Evolutionary conservation across 2,888 invertebrate species (phyloP), one percentile per base, ranked within the genome.

Genomic region (Amphimallon solstitiale): DNA sequence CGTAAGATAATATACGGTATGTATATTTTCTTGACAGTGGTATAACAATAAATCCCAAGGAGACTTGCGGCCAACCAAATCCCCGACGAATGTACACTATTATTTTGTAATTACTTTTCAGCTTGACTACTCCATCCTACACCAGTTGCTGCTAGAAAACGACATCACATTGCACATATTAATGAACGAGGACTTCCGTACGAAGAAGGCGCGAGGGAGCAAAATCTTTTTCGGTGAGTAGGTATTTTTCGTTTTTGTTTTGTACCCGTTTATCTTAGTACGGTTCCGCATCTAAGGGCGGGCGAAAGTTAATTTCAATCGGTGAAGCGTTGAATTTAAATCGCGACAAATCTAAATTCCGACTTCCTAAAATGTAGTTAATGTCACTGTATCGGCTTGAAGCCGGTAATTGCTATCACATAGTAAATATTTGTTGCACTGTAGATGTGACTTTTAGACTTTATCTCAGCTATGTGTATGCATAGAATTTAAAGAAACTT

Each of bases 111-210:
- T 73, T 76, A 74, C 72, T 70, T 70, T 71, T 64, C 81, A 93
- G 90, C 82, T 92, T 81, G 94, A 95, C 80, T 94, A 93, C 79
- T 89, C 92, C 1, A 92, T 92, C 21, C 86, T 95, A 65, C 88
- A 92, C 77, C 92, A 94, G 83, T 90, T 91, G 72, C 84, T 95
- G 78, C 85, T 91, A 73, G 94, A 95, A 81, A 91, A 90, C 78
- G 92, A 91, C 1, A 90, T 93, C 65, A 90, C 89, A 2, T 84
- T 95, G 0, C 95, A 95, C 78, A 90, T 95, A 67, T 80, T 95
- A 29, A 93, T 94, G 88, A 90, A 93, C 76, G 90, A 90, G 9
- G 91, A 93, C 72, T 94, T 95, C 77, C 87, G 87, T 64, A 86
- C 93, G 69, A 90, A 90, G 52, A 93, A 91, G 80, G 87, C 88